A percentile compares a stretch with the other conserved stretches of the same genome.
phyloP scores from a whole-genome alignment of 2,888 invertebrate genomes.

The Cotesia congregata region DNA sequence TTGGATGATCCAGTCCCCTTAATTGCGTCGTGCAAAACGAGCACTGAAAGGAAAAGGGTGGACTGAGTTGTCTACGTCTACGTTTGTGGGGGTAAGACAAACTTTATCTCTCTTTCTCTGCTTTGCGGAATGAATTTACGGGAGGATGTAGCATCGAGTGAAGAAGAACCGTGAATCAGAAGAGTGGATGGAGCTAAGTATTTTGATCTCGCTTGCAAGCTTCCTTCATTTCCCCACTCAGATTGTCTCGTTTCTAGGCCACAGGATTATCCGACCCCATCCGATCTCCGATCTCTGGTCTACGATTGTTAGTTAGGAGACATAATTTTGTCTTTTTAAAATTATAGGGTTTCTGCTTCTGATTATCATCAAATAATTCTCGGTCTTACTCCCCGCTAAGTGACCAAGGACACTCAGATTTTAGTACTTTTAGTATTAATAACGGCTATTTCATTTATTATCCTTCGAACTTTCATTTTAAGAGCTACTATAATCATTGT shows the following conservation, averaged over 20 bases:
- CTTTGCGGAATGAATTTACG: no score
- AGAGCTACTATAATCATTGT: background rate
- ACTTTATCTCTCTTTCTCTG: background rate
- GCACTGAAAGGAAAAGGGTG: constrained; percentile 14
- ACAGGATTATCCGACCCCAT: constrained; percentile 34
- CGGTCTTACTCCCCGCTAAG: background rate
- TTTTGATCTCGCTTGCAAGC: constrained; percentile 32
- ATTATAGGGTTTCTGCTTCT: constrained; percentile 22
- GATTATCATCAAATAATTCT: constrained; percentile 34
- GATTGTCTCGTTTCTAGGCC: constrained; percentile 36
- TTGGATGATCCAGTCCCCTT: constrained; percentile 44
- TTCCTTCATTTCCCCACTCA: constrained; percentile 18
- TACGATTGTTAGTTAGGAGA: constrained; percentile 37
- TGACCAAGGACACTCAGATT: background rate
- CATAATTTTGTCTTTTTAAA: constrained; percentile 37
- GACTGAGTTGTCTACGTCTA: background rate
- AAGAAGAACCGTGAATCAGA: background rate
- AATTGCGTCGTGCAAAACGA: constrained; percentile 39
- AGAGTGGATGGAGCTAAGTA: constrained; percentile 25
- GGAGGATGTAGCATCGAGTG: no score
- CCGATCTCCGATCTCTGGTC: constrained; percentile 23
- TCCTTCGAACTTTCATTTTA: background rate
- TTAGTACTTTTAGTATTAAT: constrained; percentile 4
- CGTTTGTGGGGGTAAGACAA: background rate
- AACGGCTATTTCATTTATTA: background rate